Percentiles rank a stretch among this genome's conserved stretches.
Evolutionary conservation across 1,140 invertebrate genomes (phyloP).

Genomic region (Bradysia coprophila): DNA sequence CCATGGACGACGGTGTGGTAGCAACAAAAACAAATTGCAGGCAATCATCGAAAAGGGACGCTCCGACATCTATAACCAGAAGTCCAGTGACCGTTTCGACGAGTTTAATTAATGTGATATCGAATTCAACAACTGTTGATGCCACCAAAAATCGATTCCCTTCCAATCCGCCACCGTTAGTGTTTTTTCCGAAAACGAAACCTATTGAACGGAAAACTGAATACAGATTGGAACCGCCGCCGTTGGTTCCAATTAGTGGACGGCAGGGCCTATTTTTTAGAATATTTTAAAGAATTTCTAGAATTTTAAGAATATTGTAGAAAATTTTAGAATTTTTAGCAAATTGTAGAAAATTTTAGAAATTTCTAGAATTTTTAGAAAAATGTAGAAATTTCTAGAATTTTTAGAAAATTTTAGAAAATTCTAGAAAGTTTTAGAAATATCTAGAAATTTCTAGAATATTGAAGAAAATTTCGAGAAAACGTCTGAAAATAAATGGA

Average conservation of each 20-base stretch:
- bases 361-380: no score
- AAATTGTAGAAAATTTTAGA: no score
- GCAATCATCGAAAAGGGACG: neutral
- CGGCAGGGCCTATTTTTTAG: no score
- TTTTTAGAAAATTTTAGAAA: no score
- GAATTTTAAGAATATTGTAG: no score
- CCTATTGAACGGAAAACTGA: neutral
- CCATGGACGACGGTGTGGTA: neutral
- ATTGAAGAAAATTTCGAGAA: no score
- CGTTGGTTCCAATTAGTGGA: conserved; percentile 3
- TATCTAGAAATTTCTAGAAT: no score
- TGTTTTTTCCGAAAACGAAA: conserved; percentile 2
- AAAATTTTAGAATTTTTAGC: no score
- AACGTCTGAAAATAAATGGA: no score
- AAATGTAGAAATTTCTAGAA: no score
- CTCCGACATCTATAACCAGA: neutral
- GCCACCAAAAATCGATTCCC: neutral
- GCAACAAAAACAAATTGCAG: neutral
- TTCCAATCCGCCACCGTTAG: conserved; percentile 4
- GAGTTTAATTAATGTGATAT: neutral
- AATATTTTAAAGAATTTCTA: no score
- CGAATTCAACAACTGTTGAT: neutral
- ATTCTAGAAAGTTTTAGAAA: no score
- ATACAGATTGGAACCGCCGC: conserved; percentile 5
- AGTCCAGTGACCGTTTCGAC: neutral